phyloP scores from a whole-genome alignment of 2,888 invertebrate genomes.

The Lasioglossum marginatum region DNA sequence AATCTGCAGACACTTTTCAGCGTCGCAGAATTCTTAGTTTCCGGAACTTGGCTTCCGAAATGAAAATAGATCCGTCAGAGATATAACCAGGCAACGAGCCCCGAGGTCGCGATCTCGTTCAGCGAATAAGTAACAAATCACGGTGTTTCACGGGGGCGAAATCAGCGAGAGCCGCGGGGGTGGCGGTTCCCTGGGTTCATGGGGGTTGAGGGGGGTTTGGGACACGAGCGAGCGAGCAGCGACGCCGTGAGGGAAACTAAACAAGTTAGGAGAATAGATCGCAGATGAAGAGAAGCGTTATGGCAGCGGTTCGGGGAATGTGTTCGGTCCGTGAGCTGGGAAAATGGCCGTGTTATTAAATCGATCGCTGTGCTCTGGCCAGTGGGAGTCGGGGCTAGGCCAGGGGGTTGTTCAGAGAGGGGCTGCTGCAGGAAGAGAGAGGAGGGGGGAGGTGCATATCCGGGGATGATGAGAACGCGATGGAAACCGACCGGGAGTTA shows the following conservation, averaged over 20 bases:
- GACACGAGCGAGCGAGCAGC: constrained; percentile 25
- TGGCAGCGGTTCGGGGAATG: constrained; percentile 65
- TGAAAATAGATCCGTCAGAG: not conserved
- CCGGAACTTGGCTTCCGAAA: not conserved
- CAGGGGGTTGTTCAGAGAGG: constrained; percentile 67
- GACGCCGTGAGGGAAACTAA: constrained; percentile 55
- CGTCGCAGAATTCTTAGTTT: not conserved
- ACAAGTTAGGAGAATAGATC: constrained; percentile 57
- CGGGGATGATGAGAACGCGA: constrained; percentile 66
- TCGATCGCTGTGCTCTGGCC: constrained; percentile 79
- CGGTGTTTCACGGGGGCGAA: constrained; percentile 4
- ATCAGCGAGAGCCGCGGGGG: constrained; percentile 23
- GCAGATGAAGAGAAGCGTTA: constrained; percentile 57
- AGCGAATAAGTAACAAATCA: constrained; percentile 36
- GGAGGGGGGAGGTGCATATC: constrained; percentile 44
- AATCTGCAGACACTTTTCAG: not conserved
- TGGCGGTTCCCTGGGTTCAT: not conserved
- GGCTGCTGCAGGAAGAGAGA: constrained; percentile 36
- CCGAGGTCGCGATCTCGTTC: not conserved
- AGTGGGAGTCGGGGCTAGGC: constrained; percentile 74
- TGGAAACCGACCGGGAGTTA: constrained; percentile 68
- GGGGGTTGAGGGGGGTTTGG: not conserved
- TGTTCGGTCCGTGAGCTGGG: constrained; percentile 75
- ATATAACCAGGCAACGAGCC: not conserved
- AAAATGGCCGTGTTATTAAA: constrained; percentile 84